Base-by-base conservation (phyloP, 1,140 invertebrate genomes). In the Acromyrmex echinatior region DNA sequence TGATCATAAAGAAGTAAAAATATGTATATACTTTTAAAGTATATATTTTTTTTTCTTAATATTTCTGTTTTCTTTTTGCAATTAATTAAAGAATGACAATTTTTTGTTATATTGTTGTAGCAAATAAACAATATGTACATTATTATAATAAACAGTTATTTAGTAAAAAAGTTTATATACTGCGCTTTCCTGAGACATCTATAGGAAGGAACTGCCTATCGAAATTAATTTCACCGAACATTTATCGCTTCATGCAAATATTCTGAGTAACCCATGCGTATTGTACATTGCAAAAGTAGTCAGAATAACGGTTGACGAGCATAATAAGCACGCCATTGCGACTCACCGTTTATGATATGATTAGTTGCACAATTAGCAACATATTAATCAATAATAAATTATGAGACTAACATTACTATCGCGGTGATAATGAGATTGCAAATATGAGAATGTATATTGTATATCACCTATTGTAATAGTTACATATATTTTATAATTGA, bases 281-380 rank as follows among this genome's bases (percentile, higher is more conserved):
- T 86, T 93, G 92, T 95, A 94, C 93, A 95, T 94, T 94, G 94
- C 94, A 94, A 95, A 95, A 95, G 93, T 95, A 94, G 93, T 68
- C 93, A 94, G 88, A 93, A 86, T 60, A 86, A 87, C 60, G 82
- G 85, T 94, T 93, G 92, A 94, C 92, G 86, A 88, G 87, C 70
- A 86, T 68, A 88, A 88, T 74, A 66, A 45, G 9, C 65, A 62
- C 68, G 85, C 71, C 79, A 87, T 71, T 79, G 58, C 31, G 88
- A 89, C 85, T 91, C 31, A 39, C 45, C 31, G 66, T 90, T 87
- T 91, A 89, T 80, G 80, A 77, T 89, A 89, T 31, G 60, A 51
- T 66, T 87, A 56, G 65, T 70, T 87, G 74, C 85, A 90, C 81
- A 62, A 88, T 56, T 91, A 92, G 71, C 71, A 71, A 58, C 56